These are phyloP conservation scores for Hemicrepidius hirtus DNA, from an alignment of 2,888 invertebrate species.

Conservation along the genomic window DNA sequence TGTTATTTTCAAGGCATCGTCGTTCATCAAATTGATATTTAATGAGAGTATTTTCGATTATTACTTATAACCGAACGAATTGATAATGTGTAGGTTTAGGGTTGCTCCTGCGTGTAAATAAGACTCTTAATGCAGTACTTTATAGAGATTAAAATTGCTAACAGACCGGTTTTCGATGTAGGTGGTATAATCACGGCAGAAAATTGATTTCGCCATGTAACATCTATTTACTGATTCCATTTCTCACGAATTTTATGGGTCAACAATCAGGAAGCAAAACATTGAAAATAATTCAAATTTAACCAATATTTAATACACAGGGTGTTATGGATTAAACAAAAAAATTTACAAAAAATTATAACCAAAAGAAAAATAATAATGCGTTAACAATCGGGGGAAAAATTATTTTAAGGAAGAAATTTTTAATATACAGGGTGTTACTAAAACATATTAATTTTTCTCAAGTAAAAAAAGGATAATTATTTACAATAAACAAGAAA, in stretches of 20 bases:
- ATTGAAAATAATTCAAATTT: no score
- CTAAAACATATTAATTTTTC: no score
- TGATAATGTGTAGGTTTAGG: conserved; percentile 45
- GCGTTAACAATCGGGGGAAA: no score
- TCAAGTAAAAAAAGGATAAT: no score
- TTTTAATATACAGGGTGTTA: no score
- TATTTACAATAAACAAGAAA: no score
- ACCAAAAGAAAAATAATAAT: no score
- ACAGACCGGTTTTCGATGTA: conserved; percentile 39
- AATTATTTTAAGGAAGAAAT: no score
- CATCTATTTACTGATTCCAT: conserved; percentile 7
- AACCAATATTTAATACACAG: no score
- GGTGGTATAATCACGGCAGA: conserved; percentile 42
- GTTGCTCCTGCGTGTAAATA: conserved; percentile 37
- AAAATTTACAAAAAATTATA: no score
- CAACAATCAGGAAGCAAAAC: no score
- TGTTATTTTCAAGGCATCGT: neutral
- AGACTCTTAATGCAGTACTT: conserved; percentile 10
- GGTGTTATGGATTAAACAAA: no score
- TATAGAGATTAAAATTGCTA: conserved; percentile 25
- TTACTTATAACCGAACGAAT: conserved; percentile 49
- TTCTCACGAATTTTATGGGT: conserved; percentile 2
- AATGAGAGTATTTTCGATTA: conserved; percentile 42
- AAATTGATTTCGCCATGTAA: conserved; percentile 37
- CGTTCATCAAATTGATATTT: conserved; percentile 29